Base-by-base conservation (phyloP, 1,140 invertebrate species). In the Dendrolimus punctatus region DNA sequence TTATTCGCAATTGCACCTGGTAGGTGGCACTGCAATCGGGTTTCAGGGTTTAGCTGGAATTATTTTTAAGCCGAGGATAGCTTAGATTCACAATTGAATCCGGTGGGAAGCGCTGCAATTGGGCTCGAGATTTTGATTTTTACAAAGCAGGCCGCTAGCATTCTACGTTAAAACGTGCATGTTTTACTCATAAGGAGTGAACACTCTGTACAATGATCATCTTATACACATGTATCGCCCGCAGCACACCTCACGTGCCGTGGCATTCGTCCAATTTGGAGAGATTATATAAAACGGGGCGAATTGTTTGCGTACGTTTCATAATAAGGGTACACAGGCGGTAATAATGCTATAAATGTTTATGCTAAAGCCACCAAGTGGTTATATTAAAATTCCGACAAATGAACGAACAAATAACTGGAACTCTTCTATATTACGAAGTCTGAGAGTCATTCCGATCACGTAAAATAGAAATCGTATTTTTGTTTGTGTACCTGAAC, bases 281-380 rank as follows among this genome's bases (percentile, higher is more conserved):
- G 60, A 74, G 74, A 76, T 80, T 77, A 76, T 76, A 73, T 68
- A 73, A 71, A 76, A 68, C 66, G 66, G 43, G 54, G 53, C 55
- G 64, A 76, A 76, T 75, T 75, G 70, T 75, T 75, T 68, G 60
- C 57, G 54, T 69, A 77, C 73, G 68, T 74, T 75, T 69, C 63
- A 69, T 68, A 71, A 79, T 73, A 71, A 65, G 58, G 58, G 57
- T 44, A 44, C 55, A 66, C 62, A 59, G 55, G 56, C 60, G 47
- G 66, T 80, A 75, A 76, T 80, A 75, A 76, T 70, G 68, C 71
- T 70, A 71, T 80, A 76, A 80, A 79, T 73, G 68, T 68, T 69
- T 66, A 68, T 61, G 61, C 60, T 60, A 66, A 72, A 64, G 64
- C 53, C 60, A 49, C 40, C 54, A 71, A 72, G 67, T 62, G 62